Evolutionary conservation across 2,113 vertebrate genomes (phyloP).

Genomic region (Lophius piscatorius): DNA sequence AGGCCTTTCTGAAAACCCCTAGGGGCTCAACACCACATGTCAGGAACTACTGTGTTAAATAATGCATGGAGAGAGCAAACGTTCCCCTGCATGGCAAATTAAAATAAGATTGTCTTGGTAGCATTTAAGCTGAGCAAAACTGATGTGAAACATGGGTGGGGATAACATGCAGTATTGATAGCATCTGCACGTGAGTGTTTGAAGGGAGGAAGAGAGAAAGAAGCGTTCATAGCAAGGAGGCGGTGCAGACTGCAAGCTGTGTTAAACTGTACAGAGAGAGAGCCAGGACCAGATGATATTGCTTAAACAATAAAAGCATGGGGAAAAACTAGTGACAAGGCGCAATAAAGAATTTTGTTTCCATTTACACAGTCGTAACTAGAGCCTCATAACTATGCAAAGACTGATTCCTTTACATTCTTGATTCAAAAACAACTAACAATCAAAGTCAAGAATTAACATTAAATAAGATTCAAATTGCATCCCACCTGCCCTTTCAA

Average conservation of each 20-base stretch:
- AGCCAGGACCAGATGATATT: slow-evolving; percentile 15
- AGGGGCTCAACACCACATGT: slow-evolving; percentile 13
- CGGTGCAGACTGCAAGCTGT: slow-evolving; percentile 75
- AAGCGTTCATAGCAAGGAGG: slow-evolving; percentile 19
- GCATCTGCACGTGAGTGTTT: not conserved
- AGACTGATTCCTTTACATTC: too few relatives aligned
- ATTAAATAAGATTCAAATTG: too few relatives aligned
- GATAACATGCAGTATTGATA: slow-evolving; percentile 6
- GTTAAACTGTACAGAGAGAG: slow-evolving; percentile 6
- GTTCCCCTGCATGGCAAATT: slow-evolving; percentile 6
- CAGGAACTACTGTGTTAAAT: slow-evolving; percentile 39
- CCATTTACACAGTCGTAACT: too few relatives aligned
- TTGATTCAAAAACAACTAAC: too few relatives aligned
- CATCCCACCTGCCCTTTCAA: too few relatives aligned
- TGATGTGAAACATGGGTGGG: not conserved
- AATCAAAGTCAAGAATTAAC: too few relatives aligned
- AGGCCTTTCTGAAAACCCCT: slow-evolving; percentile 21
- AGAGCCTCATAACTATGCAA: not conserved
- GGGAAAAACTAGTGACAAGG: too few relatives aligned
- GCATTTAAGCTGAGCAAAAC: slow-evolving; percentile 15
- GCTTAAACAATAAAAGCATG: slow-evolving; percentile 32
- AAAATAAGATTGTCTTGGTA: not conserved
- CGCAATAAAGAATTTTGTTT: too few relatives aligned
- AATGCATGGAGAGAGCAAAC: slow-evolving; percentile 32
- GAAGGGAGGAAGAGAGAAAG: slow-evolving; percentile 1